Conservation (phyloP, 2,888 invertebrate genomes). For the Caenorhabditis macrosperma region DNA sequence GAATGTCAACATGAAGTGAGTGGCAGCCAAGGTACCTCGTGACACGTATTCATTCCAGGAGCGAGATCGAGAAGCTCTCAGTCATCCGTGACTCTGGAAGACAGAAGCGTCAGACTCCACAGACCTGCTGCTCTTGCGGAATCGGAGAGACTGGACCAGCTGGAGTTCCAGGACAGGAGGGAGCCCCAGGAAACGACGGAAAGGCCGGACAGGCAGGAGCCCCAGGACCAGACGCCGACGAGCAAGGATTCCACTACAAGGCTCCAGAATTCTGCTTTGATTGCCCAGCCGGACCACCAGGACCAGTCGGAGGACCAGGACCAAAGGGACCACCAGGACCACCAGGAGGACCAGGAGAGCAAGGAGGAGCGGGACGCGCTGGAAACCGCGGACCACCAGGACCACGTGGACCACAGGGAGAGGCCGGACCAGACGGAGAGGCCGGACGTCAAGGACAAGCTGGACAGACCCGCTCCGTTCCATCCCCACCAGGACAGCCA, state of each 20-base stretch:
- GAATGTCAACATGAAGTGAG: constrained; percentile 53
- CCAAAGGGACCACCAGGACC: constrained; percentile 70
- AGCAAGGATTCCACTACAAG: constrained; percentile 55
- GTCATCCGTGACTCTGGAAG: constrained; percentile 34
- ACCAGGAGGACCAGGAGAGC: constrained; percentile 63
- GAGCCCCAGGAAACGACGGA: constrained; percentile 59
- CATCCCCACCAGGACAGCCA: constrained; percentile 64
- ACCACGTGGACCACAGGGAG: constrained; percentile 64
- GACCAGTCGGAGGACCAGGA: constrained; percentile 68
- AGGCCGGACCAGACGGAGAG: constrained; percentile 65
- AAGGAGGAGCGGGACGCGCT: constrained; percentile 55
- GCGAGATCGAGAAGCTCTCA: constrained; percentile 37
- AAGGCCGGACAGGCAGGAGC: constrained; percentile 58
- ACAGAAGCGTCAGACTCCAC: constrained; percentile 58
- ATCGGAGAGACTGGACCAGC: constrained; percentile 60
- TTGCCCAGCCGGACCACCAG: constrained; percentile 68
- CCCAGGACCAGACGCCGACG: constrained; percentile 61
- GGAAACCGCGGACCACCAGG: constrained; percentile 67
- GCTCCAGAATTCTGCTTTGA: constrained; percentile 58
- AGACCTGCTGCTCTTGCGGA: constrained; percentile 61
- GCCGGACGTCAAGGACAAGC: constrained; percentile 63
- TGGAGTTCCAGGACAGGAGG: constrained; percentile 63
- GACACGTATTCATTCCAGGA: background rate
- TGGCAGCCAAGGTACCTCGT: constrained; percentile 4
- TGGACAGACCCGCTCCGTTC: constrained; percentile 61